These are phyloP conservation scores for Baccha elongata DNA, from an alignment of 2,888 invertebrate species.

Conservation along the genomic window DNA sequence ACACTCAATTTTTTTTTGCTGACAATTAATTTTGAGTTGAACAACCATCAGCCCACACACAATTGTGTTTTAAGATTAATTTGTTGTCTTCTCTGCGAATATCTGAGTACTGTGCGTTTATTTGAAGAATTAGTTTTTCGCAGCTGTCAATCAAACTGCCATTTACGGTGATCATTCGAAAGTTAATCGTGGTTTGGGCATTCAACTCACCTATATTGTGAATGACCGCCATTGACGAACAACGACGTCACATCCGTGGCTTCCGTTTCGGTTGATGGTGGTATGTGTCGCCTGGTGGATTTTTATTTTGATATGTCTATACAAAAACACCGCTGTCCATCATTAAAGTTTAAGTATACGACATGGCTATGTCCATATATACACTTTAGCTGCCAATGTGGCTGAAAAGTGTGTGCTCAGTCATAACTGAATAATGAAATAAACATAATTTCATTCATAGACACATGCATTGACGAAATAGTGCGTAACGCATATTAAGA, in stretches of 20 bases:
- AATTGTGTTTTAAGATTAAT: not conserved
- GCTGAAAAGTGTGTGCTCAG: slow-evolving; percentile 42
- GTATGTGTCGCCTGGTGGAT: slow-evolving; percentile 38
- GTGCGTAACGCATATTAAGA: slow-evolving; percentile 69
- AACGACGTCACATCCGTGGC: slow-evolving; percentile 27
- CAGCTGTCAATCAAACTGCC: slow-evolving; percentile 60
- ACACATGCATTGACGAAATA: slow-evolving; percentile 43
- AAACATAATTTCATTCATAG: slow-evolving; percentile 60
- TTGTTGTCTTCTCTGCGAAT: not conserved
- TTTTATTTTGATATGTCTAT: not conserved
- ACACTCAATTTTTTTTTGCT: slow-evolving; percentile 37
- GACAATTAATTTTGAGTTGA: slow-evolving; percentile 38
- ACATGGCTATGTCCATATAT: slow-evolving; percentile 2
- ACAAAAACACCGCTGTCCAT: slow-evolving; percentile 14
- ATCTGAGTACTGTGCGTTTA: slow-evolving; percentile 15
- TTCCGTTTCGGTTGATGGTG: slow-evolving; percentile 14
- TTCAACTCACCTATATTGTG: slow-evolving; percentile 70
- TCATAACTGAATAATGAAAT: slow-evolving; percentile 58
- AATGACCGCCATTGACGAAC: slow-evolving; percentile 48
- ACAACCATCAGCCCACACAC: slow-evolving; percentile 25
- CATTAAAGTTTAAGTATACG: slow-evolving; percentile 28
- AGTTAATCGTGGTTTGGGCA: slow-evolving; percentile 68
- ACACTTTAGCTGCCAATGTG: slow-evolving; percentile 31
- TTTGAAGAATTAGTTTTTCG: slow-evolving; percentile 15
- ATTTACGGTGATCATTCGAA: slow-evolving; percentile 67